phyloP scores from a whole-genome alignment of 1,140 invertebrate genomes.

The Bicyclus anynana region DNA sequence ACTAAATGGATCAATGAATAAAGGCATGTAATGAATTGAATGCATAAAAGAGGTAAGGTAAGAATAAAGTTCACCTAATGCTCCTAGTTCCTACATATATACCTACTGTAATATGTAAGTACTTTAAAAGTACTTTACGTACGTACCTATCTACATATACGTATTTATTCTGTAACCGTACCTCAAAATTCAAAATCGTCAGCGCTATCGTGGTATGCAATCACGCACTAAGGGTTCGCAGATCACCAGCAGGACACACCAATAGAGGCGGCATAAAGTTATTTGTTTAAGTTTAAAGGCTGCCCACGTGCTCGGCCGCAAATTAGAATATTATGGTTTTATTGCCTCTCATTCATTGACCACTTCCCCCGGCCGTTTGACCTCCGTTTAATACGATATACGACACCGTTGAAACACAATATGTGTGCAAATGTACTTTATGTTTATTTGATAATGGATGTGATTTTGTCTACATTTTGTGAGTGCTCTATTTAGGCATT shows the following conservation, averaged over 20 bases:
- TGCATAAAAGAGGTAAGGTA: no score
- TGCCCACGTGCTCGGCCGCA: conserved; percentile 51
- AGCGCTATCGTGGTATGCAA: no score
- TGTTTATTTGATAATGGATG: conserved; percentile 22
- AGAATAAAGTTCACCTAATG: no score
- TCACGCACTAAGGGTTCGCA: not conserved
- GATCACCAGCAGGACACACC: conserved; percentile 60
- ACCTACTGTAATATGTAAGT: no score
- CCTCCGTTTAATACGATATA: conserved; percentile 32
- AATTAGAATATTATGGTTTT: conserved; percentile 66
- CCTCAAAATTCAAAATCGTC: no score
- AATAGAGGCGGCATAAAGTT: conserved; percentile 69
- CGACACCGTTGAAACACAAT: conserved; percentile 32
- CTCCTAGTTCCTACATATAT: no score
- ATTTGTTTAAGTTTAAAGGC: conserved; percentile 74
- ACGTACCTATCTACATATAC: no score
- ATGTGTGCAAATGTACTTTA: conserved; percentile 17
- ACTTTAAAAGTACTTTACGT: no score
- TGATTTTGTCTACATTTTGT: conserved; percentile 14
- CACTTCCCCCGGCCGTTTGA: conserved; percentile 50
- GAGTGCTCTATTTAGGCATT: not conserved
- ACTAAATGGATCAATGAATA: no score
- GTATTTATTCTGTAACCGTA: no score
- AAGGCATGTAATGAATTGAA: no score
- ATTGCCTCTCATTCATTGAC: conserved; percentile 55